Conservation (phyloP, 2,888 invertebrate species). For the Mesorhabditis belari region DNA sequence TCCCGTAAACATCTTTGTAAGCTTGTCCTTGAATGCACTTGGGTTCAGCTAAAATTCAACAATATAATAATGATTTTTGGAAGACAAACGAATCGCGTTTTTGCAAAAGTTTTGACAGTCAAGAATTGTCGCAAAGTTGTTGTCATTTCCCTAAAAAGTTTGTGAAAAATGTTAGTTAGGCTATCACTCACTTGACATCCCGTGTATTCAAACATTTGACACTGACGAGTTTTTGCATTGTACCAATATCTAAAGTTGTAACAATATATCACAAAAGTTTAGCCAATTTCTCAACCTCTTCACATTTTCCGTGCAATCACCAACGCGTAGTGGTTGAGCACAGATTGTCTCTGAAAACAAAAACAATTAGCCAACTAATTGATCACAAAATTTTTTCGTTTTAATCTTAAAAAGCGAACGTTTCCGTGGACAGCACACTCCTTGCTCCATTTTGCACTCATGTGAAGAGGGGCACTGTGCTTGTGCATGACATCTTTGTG, state of each 20-base stretch:
- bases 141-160: conserved; percentile 41
- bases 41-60: conserved; percentile 35
- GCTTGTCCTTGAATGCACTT: conserved; percentile 40
- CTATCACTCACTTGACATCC: conserved; percentile 6
- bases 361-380: no score
- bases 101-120: conserved; percentile 42
- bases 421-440: conserved; percentile 43
- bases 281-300: conserved; percentile 6
- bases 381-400: no score
- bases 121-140: conserved; percentile 37
- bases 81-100: conserved; percentile 30
- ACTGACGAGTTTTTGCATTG: conserved; percentile 36
- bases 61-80: not conserved
- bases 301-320: conserved; percentile 37
- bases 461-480: conserved; percentile 38
- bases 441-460: conserved; percentile 39
- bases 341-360: conserved; percentile 37
- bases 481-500: conserved; percentile 35
- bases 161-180: not conserved
- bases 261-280: not conserved
- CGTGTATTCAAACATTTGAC: conserved; percentile 42
- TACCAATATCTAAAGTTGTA: conserved; percentile 35
- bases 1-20: conserved; percentile 35
- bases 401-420: conserved; percentile 23
- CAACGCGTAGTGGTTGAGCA: conserved; percentile 37